These are phyloP conservation scores for Tetramorium bicarinatum DNA, from an alignment of 2,888 invertebrate species.

Conservation along the genomic window DNA sequence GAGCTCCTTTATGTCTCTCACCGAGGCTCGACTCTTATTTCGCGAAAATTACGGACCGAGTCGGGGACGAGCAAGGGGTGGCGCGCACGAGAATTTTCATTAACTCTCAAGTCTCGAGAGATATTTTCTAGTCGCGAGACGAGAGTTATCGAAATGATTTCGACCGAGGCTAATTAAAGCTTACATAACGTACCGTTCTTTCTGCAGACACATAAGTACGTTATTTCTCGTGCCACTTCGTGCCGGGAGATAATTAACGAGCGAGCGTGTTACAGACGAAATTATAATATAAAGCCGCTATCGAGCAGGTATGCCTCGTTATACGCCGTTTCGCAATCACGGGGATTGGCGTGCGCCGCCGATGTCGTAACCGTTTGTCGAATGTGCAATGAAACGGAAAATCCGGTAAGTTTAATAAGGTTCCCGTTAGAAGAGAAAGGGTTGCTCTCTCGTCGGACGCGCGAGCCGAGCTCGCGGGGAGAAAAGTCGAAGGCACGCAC, in stretches of 20 bases:
- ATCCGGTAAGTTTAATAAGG: constrained; percentile 44
- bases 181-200: constrained; percentile 7
- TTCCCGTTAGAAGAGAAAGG: constrained; percentile 69
- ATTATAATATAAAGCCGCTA: constrained; percentile 40
- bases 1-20: constrained; percentile 57
- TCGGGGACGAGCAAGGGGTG: not conserved
- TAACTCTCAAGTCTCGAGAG: not conserved
- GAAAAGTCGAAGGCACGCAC: constrained; percentile 9
- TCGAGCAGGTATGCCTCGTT: constrained; percentile 37
- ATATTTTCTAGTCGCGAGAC: constrained; percentile 1
- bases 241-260: constrained; percentile 47
- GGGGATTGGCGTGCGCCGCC: constrained; percentile 43
- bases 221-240: constrained; percentile 17
- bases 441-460: constrained; percentile 16
- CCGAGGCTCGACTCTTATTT: constrained; percentile 66
- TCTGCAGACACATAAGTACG: not conserved
- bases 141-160: not conserved
- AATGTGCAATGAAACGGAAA: constrained; percentile 46
- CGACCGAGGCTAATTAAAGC: constrained; percentile 10
- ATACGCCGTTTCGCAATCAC: constrained; percentile 43
- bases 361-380: constrained; percentile 19
- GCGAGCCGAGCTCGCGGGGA: constrained; percentile 38
- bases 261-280: constrained; percentile 31
- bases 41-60: constrained; percentile 64
- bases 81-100: constrained; percentile 1